Base-by-base conservation (phyloP, 2,888 invertebrate species). In the Theodoxus fluviatilis region DNA sequence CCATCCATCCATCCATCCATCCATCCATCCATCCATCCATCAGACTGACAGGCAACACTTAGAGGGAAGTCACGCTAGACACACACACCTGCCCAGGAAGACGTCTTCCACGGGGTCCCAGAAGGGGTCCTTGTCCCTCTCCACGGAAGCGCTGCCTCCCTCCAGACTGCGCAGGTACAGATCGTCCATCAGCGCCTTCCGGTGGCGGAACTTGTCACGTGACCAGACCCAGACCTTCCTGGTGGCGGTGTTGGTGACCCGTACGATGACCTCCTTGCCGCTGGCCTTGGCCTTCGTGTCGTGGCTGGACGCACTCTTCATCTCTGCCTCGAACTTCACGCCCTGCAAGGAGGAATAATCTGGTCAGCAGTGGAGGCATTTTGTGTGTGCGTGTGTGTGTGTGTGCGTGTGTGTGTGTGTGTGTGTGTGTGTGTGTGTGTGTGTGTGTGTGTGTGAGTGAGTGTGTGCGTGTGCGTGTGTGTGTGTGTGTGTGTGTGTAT, bases 61-160 rank as follows among this genome's bases (percentile, higher is more conserved):
- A n/a, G n/a, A n/a, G n/a, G n/a, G n/a, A n/a, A n/a, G n/a, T 3
- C 18, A 9, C 38, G n/a, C n/a, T n/a, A n/a, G n/a, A n/a, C n/a
- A n/a, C n/a, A n/a, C n/a, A n/a, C 70, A 82, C 82, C 82, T 80
- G 70, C 81, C 82, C 9, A 82, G 74, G 68, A 78, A 82, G 3
- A 82, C 73, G 47, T 81, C 80, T 64, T 83, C 82, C 3, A 81
- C 74, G 2, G 82, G 82, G 64, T 83, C 82, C 82, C 82, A 83
- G 76, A 81, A 83, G 3, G 82, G 82, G 68, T 83, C 82, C 57
- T 75, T 76, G 31, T 78, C 76, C 65, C 76, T 68, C 25, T 75
- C 73, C 22, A 78, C 47, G 1, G 73, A 68, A 0, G 74, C 64
- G 25, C 70, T 73, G 4, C 77, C 78, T 1, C 78, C 79, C 31